A percentile compares a stretch with the other conserved stretches of the same genome.
Conservation (phyloP, 1,140 invertebrate species). For the Anoplolepis gracilipes region DNA sequence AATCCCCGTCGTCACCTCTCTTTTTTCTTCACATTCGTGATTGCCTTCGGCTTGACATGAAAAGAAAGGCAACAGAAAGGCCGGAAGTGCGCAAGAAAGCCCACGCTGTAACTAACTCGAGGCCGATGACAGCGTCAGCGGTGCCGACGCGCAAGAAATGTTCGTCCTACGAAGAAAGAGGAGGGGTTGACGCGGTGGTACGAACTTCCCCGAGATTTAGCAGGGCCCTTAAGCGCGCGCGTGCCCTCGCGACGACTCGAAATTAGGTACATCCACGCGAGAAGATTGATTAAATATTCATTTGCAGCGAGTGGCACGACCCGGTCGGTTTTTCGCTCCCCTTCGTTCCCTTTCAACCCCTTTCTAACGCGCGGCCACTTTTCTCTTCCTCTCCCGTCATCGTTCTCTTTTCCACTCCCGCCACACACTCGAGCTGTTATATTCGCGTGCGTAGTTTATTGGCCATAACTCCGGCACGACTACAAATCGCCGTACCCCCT, state of each 20-base stretch:
- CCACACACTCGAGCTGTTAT: slow-evolving; percentile 73
- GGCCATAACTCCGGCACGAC: slow-evolving; percentile 82
- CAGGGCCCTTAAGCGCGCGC: slow-evolving; percentile 50
- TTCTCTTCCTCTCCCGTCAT: neutral
- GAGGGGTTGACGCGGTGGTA: slow-evolving; percentile 26
- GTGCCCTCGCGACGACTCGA: slow-evolving; percentile 70
- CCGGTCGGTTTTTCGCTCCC: slow-evolving; percentile 33
- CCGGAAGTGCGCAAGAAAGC: slow-evolving; percentile 53
- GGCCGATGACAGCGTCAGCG: slow-evolving; percentile 55
- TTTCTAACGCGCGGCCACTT: neutral
- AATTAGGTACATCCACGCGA: slow-evolving; percentile 83
- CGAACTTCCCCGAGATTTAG: slow-evolving; percentile 64
- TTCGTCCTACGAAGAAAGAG: neutral
- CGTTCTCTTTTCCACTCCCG: neutral
- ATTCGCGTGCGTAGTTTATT: slow-evolving; percentile 84
- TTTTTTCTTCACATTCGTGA: slow-evolving; percentile 26
- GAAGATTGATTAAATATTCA: slow-evolving; percentile 85
- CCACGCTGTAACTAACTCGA: slow-evolving; percentile 45
- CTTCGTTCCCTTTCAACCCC: neutral
- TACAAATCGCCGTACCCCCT: slow-evolving; percentile 79
- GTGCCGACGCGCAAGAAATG: slow-evolving; percentile 35
- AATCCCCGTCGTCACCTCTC: slow-evolving; percentile 7
- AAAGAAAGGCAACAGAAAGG: slow-evolving; percentile 48
- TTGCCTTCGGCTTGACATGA: slow-evolving; percentile 32
- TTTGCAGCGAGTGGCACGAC: slow-evolving; percentile 74